phyloP scores from a whole-genome alignment of 2,113 vertebrate genomes.

The Gadus chalcogrammus region DNA sequence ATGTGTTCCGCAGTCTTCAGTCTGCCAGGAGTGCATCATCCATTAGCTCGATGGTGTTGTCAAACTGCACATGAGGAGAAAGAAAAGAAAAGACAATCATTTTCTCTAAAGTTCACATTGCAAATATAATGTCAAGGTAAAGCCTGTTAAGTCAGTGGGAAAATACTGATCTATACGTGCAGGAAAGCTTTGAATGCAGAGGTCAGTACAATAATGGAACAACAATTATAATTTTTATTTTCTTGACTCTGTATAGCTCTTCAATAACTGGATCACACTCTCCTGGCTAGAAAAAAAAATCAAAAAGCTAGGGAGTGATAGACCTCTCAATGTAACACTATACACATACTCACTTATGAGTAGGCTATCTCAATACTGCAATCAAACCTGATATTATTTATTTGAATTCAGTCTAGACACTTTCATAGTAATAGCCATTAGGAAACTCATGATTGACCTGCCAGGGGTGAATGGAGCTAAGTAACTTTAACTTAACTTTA shows the following conservation, averaged over 20 bases:
- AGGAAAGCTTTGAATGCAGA: background rate
- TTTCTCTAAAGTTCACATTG: background rate
- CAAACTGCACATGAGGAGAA: background rate
- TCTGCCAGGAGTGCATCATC: background rate
- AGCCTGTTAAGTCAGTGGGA: too few species aligned
- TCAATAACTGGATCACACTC: background rate
- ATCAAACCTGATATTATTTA: background rate
- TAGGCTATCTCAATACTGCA: background rate
- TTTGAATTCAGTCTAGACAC: background rate
- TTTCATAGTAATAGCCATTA: background rate
- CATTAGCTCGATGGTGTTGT: constrained; percentile 8
- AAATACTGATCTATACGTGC: too few species aligned
- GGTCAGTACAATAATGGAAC: background rate
- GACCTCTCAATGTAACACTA: background rate
- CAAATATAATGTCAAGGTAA: background rate
- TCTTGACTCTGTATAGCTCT: background rate
- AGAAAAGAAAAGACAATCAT: background rate
- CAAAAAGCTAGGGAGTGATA: background rate
- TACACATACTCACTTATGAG: background rate
- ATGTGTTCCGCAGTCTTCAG: background rate
- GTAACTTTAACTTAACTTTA: background rate
- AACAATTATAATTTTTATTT: too few species aligned
- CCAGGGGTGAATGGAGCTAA: background rate
- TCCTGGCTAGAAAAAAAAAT: background rate
- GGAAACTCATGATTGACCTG: background rate